Evolutionary conservation across 2,888 invertebrate genomes (phyloP), one percentile per base, ranked within the genome.

Genomic region (Pristionchus mayeri): DNA sequence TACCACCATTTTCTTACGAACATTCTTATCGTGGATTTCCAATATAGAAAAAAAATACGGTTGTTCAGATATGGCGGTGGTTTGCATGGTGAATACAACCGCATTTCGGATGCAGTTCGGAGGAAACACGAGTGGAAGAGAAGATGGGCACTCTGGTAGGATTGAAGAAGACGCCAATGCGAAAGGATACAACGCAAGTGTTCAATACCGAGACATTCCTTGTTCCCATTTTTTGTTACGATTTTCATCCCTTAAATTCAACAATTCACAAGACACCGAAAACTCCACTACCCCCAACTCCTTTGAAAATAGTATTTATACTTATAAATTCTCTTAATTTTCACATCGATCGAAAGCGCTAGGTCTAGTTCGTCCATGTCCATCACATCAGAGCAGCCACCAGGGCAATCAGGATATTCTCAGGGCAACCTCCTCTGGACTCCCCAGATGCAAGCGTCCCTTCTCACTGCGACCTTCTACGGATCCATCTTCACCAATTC

Each of bases 1-100:
- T 44, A 13, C 44, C 6, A 44, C 44, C 6, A 44, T 44, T 6
- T 44, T 44, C 6, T 6, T 9, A 44, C 13, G 13, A 13, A 6
- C 44, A 6, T 9, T 9, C 44, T 44, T 13, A 44, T 9, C 44
- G 4, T 34, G 6, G 34, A 34, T 2, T 27, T 30, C 24, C 24
- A 3, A 24, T 2, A 9, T 57, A 3, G 2, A 21, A 57, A 24
- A 13, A 27, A 13, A 24, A 24, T 4, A 18, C 3, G 2, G 3
- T 16, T 57, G 27, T 40, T 1, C 21, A 80, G 85, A 85, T 11
- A 90, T 90, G 86, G 90, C 88, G 21, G 85, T 90, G 6, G 88
- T 89, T 24, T 90, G 90, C 63, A 90, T 90, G 90, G 90, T 90
- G 13, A 89, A 89, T 76, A 82, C 86, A 4, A 87, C 88, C 9